Evolutionary conservation across 2,888 invertebrate genomes (phyloP).

Genomic region (Megastigmus dorsalis): DNA sequence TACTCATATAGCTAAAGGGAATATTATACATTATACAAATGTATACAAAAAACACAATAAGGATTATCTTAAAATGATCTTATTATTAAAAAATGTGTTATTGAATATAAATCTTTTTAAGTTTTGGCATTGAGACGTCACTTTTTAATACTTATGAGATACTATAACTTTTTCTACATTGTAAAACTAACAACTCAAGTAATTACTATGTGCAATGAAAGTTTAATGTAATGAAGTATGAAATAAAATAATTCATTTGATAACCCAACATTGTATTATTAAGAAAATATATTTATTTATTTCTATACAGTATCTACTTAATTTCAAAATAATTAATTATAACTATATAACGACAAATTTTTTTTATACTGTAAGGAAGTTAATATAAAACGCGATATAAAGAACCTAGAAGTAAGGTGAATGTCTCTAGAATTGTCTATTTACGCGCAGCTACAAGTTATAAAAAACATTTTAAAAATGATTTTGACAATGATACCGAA

Average conservation of each 20-base stretch:
- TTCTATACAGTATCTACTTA: slow-evolving; percentile 41
- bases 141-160: slow-evolving; percentile 30
- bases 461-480: no score
- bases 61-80: no score
- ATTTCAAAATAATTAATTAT: slow-evolving; percentile 21
- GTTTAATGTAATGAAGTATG: slow-evolving; percentile 10
- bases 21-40: no score
- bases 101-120: neutral
- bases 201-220: slow-evolving; percentile 3
- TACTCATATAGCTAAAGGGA: no score
- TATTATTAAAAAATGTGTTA: neutral
- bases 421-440: no score
- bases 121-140: slow-evolving; percentile 40
- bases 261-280: slow-evolving; percentile 31
- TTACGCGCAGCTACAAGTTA: no score
- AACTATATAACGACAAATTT: slow-evolving; percentile 22
- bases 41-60: no score
- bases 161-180: slow-evolving; percentile 32
- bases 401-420: no score
- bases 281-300: slow-evolving; percentile 43
- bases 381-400: neutral
- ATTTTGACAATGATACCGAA: no score
- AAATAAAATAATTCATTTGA: slow-evolving; percentile 24
- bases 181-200: slow-evolving; percentile 26
- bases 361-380: slow-evolving; percentile 1